Evolutionary conservation across 2,113 vertebrate species (phyloP), one percentile per base, ranked within the genome.

Genomic region (Chiloscyllium plagiosum): DNA sequence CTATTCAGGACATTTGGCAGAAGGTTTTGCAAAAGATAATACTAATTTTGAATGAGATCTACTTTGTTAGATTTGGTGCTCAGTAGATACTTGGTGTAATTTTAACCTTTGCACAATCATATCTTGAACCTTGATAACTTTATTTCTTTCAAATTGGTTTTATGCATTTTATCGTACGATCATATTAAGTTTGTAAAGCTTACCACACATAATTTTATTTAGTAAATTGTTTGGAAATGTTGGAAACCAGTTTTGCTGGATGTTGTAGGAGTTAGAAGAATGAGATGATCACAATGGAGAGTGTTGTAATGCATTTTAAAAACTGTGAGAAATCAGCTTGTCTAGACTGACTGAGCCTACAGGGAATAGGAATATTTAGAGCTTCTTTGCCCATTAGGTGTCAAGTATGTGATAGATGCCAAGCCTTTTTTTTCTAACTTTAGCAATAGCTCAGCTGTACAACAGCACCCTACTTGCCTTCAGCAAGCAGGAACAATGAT

Each of bases 311-410:
- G 97, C 97, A 97, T 98, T 98, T 93, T 98, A 97, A 97, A 97
- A 97, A 98, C 97, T 98, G 97, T 98, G 98, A 98, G 98, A 98
- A 98, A 98, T 98, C 97, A 98, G 97, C 97, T 97, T 97, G 98
- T 98, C 97, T 98, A 98, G 97, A 98, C 98, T 97, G 97, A 97
- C 96, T 96, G 96, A 96, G 96, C 97, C 97, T 97, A 96, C 97
- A 97, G 97, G 97, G 97, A 97, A 98, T 97, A 97, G 97, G 97
- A 97, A 96, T 97, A 97, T 97, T 97, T 97, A 97, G 97, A 97
- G 97, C 97, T 97, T 98, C 97, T 98, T 97, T 98, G 97, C 97
- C 97, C 98, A 97, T 98, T 97, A 98, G 97, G 97, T 98, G 97
- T 98, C 97, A 98, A 97, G 97, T 97, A 96, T 97, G 97, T 97